Evolutionary conservation across 1,140 invertebrate genomes (phyloP).

Genomic region (Cotesia glomerata): DNA sequence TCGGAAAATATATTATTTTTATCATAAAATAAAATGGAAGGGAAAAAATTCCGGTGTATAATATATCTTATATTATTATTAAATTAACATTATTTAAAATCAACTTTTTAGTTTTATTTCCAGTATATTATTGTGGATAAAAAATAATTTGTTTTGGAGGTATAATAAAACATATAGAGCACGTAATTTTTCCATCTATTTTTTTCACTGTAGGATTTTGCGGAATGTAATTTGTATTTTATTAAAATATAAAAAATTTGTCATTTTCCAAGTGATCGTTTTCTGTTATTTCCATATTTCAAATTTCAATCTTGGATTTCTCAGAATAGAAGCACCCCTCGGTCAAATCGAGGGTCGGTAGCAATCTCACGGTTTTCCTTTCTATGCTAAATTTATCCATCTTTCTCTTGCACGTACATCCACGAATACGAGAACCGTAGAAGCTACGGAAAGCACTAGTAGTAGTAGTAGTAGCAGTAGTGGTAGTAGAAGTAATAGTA

Average conservation of each 20-base stretch:
- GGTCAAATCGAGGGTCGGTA: conserved; percentile 23
- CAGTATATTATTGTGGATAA: no score
- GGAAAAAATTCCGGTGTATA: no score
- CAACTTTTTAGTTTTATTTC: no score
- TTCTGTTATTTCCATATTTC: conserved; percentile 50
- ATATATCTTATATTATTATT: no score
- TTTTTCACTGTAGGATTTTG: neutral
- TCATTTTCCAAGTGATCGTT: conserved; percentile 41
- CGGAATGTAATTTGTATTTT: neutral
- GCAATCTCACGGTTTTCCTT: conserved; percentile 23
- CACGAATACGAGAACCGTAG: neutral
- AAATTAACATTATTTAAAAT: no score
- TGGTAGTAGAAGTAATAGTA: neutral
- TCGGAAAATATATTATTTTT: neutral
- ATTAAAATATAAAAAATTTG: neutral
- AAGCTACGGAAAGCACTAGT: neutral
- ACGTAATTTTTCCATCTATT: no score
- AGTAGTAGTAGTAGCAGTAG: no score
- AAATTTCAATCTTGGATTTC: conserved; percentile 52
- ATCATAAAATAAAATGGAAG: neutral
- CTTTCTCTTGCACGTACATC: neutral
- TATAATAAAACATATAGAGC: no score
- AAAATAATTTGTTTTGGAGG: no score
- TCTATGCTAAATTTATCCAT: conserved; percentile 16
- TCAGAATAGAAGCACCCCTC: conserved; percentile 31